Conservation (phyloP, 2,888 invertebrate species). For the Limenitis camilla region DNA sequence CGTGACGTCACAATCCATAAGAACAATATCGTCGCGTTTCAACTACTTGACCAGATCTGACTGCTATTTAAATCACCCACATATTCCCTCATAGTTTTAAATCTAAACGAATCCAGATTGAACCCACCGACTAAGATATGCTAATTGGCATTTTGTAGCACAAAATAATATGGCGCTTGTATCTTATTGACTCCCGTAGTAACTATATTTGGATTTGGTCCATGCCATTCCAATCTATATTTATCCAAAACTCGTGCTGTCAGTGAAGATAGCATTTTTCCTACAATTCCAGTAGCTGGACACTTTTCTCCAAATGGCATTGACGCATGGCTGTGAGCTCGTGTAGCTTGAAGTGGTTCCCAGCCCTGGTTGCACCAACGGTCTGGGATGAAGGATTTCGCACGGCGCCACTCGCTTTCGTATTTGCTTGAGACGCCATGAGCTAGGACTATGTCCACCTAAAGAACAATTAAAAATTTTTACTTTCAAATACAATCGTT, state of each 20-base stretch:
- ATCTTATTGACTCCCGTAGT: slow-evolving; percentile 55
- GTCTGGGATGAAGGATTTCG: slow-evolving; percentile 58
- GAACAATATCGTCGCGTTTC: no score
- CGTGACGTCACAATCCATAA: no score
- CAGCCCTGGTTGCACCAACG: slow-evolving; percentile 56
- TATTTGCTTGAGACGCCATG: slow-evolving; percentile 59
- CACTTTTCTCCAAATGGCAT: slow-evolving; percentile 58
- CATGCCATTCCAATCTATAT: slow-evolving; percentile 67
- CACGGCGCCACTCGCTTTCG: slow-evolving; percentile 56
- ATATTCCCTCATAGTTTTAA: neutral
- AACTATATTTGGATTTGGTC: slow-evolving; percentile 44
- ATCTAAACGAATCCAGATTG: neutral
- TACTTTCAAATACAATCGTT: no score
- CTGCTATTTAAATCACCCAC: no score
- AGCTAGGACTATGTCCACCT: slow-evolving; percentile 66
- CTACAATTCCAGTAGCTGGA: slow-evolving; percentile 49
- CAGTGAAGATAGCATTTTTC: slow-evolving; percentile 46
- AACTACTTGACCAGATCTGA: no score
- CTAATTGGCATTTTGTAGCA: slow-evolving; percentile 51
- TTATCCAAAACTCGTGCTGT: slow-evolving; percentile 48
- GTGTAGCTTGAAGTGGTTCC: slow-evolving; percentile 49
- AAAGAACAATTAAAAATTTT: neutral
- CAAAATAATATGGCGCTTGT: slow-evolving; percentile 59
- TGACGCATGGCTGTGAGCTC: slow-evolving; percentile 52
- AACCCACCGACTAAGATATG: neutral